These are phyloP conservation scores for Sycophila sp. DNA, from an alignment of 1,140 invertebrate genomes.

Conservation along the genomic window DNA sequence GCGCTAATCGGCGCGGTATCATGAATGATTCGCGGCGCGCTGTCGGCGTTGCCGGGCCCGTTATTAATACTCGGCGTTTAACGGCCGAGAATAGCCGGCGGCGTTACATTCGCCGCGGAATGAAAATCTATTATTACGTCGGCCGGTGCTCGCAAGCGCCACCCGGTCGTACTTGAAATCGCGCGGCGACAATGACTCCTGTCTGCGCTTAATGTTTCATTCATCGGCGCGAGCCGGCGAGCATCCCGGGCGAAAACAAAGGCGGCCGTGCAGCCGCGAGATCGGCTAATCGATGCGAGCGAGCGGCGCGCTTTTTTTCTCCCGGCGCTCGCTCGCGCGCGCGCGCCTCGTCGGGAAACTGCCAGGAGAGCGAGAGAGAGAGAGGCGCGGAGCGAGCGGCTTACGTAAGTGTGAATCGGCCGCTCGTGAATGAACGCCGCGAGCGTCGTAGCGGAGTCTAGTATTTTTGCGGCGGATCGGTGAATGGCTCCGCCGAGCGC, in stretches of 20 bases:
- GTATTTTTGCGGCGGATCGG: too few species aligned
- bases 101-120: conserved; percentile 23
- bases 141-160: too few species aligned
- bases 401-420: conserved; percentile 6
- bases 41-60: neutral
- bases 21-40: neutral
- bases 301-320: neutral
- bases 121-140: conserved; percentile 34
- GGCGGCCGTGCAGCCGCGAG: neutral
- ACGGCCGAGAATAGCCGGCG: conserved; percentile 17
- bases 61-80: conserved; percentile 32
- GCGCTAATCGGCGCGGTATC: neutral
- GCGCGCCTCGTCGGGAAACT: too few species aligned
- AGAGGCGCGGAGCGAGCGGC: neutral
- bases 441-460: too few species aligned
- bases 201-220: conserved; percentile 27
- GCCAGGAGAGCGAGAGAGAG: neutral
- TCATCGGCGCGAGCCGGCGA: conserved; percentile 1
- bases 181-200: conserved; percentile 20
- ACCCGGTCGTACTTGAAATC: too few species aligned
- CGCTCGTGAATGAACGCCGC: too few species aligned
- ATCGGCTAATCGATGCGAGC: neutral
- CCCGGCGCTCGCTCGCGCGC: neutral
- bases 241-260: too few species aligned
- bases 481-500: too few species aligned